Base-by-base conservation (phyloP, 2,888 invertebrate species). In the Neoitamus cyanurus region DNA sequence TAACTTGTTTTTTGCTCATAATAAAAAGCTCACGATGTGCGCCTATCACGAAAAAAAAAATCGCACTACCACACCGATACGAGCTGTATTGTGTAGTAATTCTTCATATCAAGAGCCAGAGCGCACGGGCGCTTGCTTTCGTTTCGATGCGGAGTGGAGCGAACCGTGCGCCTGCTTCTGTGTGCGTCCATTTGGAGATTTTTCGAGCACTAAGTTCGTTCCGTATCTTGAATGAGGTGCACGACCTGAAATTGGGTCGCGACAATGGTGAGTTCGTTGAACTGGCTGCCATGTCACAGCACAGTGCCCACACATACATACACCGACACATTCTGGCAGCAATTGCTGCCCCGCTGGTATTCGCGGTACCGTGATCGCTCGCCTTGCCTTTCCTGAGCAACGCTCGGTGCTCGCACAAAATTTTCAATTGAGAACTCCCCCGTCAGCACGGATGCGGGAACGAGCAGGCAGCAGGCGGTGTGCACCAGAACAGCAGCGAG, bases 201-300 rank as follows among this genome's bases (percentile, higher is more conserved):
- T 83, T 42, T 83, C 69, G 75, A 75, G 77, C 77, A 48, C 82
- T 84, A 85, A 83, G 68, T 84, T 70, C 75, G 73, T 83, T 83
- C 84, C 84, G 84, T 84, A 69, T 70, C 72, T 77, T n/a, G 30
- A 77, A 77, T 89, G 89, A 91, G 91, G 91, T 91, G 89, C 89
- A 88, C 90, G 91, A 91, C 91, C 91, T 90, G 90, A 90, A 91
- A 89, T 87, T 91, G 87, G 91, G 91, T 91, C 91, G 90, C 91
- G 91, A 91, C 91, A 91, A 91, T 90, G 91, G 89, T 88, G 89
- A 89, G 91, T 91, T 91, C 91, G 90, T 90, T 91, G 91, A 91
- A 91, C 91, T 90, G 89, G 89, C 89, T 89, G 88, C 82, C 31
- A 36, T n/a, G 36, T 25, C 69, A 68, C 69, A 69, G 36, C 69